Evolutionary conservation across 2,113 vertebrate species (phyloP), one percentile per base, ranked within the genome.

Genomic region (Eclectus roratus): DNA sequence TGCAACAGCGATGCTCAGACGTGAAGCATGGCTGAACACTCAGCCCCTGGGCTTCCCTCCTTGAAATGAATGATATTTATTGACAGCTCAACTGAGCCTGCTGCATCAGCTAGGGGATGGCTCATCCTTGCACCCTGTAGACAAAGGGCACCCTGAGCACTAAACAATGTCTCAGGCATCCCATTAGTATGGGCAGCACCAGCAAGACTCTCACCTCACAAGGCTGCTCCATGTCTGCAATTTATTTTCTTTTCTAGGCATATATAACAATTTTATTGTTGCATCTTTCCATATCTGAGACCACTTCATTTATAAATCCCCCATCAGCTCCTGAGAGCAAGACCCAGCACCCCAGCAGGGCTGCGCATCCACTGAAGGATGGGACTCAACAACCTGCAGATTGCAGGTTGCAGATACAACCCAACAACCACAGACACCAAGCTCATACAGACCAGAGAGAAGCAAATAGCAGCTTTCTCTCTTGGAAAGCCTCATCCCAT

Each of bases 1-100:
- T 0, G 0, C 35, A 41, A 31, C 63, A 6, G 27, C 0, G 0
- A 25, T 43, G 28, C 33, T 71, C 83, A 33, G 37, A 17, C 8
- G 6, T 4, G 64, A 61, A 55, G 27, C 15, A 27, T 0, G 11
- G 49, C 58, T 4, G 3, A 53, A 29, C 1, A 1, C 33, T 49
- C 25, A 3, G 37, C 4, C 21, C 60, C 18, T 24, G 15, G 2
- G 9, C 46, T 88, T 85, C 49, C 15, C 15, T 60, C 66, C 65
- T 43, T 70, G 17, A 71, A 68, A 63, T 53, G 15, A 37, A 1
- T 10, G 16, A 10, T 13, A 5, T 6, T 11, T 19, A 13, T 2
- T 10, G 28, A 13, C 39, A 70, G 39, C 49, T 73, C 64, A 78
- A 69, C 64, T 43, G 41, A 31, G 68, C 37, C 35, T 6, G 3